Evolutionary conservation across 2,797 vertebrate species (phyloP).

Genomic region (Sebastes goodei): DNA sequence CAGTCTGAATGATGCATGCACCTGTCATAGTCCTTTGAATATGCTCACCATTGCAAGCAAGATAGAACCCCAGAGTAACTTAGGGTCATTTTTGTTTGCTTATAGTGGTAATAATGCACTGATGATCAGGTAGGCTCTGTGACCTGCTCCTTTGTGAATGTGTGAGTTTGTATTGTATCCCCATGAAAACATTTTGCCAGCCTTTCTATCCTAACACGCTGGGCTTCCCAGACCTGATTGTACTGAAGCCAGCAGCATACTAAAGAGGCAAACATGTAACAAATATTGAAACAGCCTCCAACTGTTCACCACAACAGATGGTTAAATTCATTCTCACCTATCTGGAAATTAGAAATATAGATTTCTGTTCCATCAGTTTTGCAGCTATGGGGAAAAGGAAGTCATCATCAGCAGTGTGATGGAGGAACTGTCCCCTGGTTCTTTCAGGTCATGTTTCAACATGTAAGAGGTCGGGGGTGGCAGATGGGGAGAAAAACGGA

Average conservation of each 20-base stretch:
- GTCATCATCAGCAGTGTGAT: conserved; percentile 20
- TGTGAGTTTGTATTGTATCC: neutral
- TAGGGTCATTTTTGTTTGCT: conserved; percentile 3
- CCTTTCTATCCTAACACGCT: neutral
- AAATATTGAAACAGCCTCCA: conserved; percentile 41
- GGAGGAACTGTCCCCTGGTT: conserved; percentile 20
- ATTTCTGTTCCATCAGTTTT: conserved; percentile 20
- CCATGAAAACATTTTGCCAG: neutral
- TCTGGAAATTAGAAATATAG: conserved; percentile 18
- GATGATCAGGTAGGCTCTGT: neutral
- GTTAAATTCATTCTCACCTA: conserved; percentile 18
- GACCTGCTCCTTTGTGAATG: neutral
- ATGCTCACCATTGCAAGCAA: neutral
- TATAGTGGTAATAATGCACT: conserved; percentile 8
- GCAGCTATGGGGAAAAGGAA: neutral
- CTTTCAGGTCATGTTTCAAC: conserved; percentile 39
- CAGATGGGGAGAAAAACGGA: conserved; percentile 6
- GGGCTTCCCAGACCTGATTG: neutral
- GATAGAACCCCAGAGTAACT: conserved; percentile 2
- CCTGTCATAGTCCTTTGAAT: conserved; percentile 31
- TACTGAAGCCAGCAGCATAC: conserved; percentile 16
- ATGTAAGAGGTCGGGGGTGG: conserved; percentile 28
- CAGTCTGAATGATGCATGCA: conserved; percentile 38
- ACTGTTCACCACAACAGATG: conserved; percentile 18
- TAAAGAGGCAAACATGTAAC: conserved; percentile 26